Evolutionary conservation across 2,113 vertebrate species (phyloP).

Genomic region (Petrocephalus zakoni): DNA sequence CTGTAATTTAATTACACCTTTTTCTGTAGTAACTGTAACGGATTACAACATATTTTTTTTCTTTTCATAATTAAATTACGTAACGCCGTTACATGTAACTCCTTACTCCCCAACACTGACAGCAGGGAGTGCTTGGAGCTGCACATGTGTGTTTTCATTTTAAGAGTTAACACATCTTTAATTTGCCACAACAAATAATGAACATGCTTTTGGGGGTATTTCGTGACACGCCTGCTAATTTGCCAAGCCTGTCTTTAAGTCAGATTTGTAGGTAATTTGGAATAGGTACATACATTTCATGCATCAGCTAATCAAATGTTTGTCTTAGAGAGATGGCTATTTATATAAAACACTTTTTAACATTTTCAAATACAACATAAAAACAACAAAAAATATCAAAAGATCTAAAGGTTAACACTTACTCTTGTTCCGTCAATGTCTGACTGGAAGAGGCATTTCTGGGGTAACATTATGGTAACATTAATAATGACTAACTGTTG

Average conservation of each 20-base stretch:
- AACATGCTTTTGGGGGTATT: not conserved
- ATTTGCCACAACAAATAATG: not conserved
- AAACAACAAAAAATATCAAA: not conserved
- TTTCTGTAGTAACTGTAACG: no score
- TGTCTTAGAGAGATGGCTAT: not conserved
- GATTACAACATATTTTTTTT: no score
- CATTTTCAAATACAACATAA: not conserved
- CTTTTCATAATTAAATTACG: no score
- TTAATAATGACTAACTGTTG: not conserved
- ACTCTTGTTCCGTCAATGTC: not conserved
- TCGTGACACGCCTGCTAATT: not conserved
- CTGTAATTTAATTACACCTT: no score
- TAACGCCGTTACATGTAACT: no score
- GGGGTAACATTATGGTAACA: not conserved
- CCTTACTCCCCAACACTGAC: no score
- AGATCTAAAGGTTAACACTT: not conserved
- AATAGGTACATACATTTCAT: not conserved
- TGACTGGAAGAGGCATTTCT: not conserved
- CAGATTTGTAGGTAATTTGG: not conserved
- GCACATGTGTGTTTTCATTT: not conserved
- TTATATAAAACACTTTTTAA: not conserved
- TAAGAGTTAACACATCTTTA: not conserved
- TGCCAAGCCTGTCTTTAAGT: not conserved
- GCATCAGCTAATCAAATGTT: not conserved
- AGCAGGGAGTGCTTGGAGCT: not conserved